These are phyloP conservation scores for Aplodontia rufa DNA, from an alignment of 2,113 vertebrate genomes.

Conservation along the genomic window DNA sequence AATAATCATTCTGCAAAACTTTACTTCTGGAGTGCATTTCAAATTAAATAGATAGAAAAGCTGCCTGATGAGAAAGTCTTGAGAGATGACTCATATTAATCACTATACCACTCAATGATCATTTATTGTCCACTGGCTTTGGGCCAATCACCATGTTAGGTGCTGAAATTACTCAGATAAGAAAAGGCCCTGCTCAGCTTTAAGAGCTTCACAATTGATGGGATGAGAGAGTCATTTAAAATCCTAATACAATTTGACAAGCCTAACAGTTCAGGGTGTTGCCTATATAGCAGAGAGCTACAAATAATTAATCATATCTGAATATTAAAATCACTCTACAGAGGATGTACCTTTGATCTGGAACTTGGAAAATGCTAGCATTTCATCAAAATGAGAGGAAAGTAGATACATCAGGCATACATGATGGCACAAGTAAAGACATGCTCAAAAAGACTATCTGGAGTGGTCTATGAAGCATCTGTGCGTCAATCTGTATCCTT, in stretches of 20 bases:
- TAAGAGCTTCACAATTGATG: not conserved
- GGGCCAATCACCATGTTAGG: not conserved
- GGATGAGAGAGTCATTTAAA: not conserved
- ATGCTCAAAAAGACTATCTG: not conserved
- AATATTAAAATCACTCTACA: not conserved
- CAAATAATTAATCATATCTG: slow-evolving; percentile 20
- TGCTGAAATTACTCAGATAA: not conserved
- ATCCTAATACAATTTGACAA: slow-evolving; percentile 13
- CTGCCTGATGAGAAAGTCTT: not conserved
- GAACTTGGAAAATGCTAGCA: not conserved
- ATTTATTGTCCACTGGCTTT: not conserved
- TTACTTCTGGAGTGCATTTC: slow-evolving; percentile 27
- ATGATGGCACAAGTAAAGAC: not conserved
- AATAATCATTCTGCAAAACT: not conserved
- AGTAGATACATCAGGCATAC: not conserved
- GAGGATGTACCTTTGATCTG: not conserved
- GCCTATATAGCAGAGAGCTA: not conserved
- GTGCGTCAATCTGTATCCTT: not conserved
- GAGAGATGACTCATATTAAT: not conserved
- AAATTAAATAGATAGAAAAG: not conserved
- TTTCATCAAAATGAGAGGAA: not conserved
- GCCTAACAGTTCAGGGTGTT: not conserved
- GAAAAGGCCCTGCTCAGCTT: not conserved
- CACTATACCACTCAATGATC: not conserved
- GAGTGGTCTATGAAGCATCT: not conserved